Evolutionary conservation across 2,113 vertebrate genomes (phyloP), one percentile per base, ranked within the genome.

Genomic region (Seriola dumerili): DNA sequence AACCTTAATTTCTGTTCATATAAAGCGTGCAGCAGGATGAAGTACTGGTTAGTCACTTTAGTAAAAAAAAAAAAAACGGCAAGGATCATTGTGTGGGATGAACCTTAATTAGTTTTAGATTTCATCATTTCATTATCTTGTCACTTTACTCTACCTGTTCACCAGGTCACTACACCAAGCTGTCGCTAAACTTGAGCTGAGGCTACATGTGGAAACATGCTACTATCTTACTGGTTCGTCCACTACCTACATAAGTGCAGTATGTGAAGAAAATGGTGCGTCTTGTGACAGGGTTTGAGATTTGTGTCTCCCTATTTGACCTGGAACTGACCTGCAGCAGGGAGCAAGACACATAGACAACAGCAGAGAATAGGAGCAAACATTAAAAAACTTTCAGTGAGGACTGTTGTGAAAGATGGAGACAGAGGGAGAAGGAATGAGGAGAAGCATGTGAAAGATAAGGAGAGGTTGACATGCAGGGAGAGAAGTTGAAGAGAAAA

Each of bases 261-360:
- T 34, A 72, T 64, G n/a, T 48, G 23, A 54, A 70, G 67, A 36
- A 69, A 61, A 55, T 23, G 21, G 12, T 29, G 29, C 11, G 58
- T 65, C 52, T 72, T 54, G 34, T 69, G 14, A 66, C 46, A 21
- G 38, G 11, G 67, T 71, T 57, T 52, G 34, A 68, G 71, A 73
- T 83, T 74, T 32, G 74, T 54, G 67, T 72, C 42, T 40, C 19
- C 1, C 14, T 67, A n/a, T n/a, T n/a, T 87, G 76, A 85, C 80
- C 81, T 88, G 13, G 19, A 78, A 38, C 68, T 77, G 75, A 87
- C 81, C 55, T 58, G 55, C 10, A 32, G 34, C 42, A 78, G 16
- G 64, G 42, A 70, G 38, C 25, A 32, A 80, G 4, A 55, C 38
- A 34, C 40, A 59, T 5, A 59, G 19, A 72, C 16, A 57, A 14